A percentile compares a stretch with the other conserved stretches of the same genome.
Conservation (phyloP, 2,888 invertebrate genomes). For the Salticus scenicus region DNA sequence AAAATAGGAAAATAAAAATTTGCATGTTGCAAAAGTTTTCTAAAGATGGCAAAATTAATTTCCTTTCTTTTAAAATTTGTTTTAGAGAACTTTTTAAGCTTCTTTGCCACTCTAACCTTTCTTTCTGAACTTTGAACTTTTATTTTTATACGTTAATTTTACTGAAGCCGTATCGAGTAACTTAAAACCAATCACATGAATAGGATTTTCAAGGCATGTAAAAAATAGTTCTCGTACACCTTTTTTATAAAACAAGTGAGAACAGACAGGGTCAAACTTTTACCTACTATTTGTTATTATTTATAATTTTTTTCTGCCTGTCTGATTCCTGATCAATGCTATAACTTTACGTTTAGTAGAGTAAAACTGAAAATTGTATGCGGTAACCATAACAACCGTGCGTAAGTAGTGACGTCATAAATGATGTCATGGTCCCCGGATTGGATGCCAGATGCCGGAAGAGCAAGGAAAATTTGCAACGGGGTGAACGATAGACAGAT, state of each 20-base stretch:
- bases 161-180: too few relatives aligned
- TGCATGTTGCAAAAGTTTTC: too few relatives aligned
- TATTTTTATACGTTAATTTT: too few relatives aligned
- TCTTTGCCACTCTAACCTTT: too few relatives aligned
- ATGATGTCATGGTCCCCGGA: constrained; percentile 1
- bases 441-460: constrained; percentile 15
- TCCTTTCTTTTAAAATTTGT: too few relatives aligned
- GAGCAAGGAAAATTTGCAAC: background rate
- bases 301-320: background rate
- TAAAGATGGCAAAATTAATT: too few relatives aligned
- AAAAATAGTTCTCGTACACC: background rate
- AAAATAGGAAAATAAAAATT: too few relatives aligned
- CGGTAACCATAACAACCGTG: constrained; percentile 4
- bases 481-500: background rate
- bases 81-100: too few relatives aligned
- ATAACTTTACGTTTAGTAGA: background rate
- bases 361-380: background rate
- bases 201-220: background rate
- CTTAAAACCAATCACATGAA: background rate
- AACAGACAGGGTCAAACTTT: background rate
- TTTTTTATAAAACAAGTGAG: background rate
- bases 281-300: background rate
- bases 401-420: background rate
- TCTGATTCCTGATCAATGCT: constrained; percentile 7
- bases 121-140: too few relatives aligned